Base-by-base conservation (phyloP, 2,888 invertebrate species). In the Dolomedes plantarius region DNA sequence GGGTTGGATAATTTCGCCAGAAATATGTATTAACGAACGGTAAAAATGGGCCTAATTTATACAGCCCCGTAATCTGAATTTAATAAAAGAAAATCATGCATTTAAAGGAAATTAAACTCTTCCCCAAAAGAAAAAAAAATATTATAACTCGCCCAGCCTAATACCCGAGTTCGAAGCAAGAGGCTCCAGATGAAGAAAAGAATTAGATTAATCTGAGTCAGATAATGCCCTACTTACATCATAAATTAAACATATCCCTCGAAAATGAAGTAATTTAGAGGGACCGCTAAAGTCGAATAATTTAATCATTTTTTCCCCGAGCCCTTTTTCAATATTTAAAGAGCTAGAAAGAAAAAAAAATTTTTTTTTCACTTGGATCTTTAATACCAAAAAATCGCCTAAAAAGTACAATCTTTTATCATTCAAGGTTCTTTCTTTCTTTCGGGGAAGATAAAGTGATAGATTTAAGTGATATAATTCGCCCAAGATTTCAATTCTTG, bases 391-490 rank as follows among this genome's bases (percentile, higher is more conserved):
- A 79, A 79, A 72, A 79, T 79, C 29, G 78, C 50, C 56, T 39
- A 78, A 79, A 74, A 50, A 23, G 46, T 65, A 11, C 73, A 32
- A 67, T 80, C 64, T 28, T 72, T 73, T 80, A 80, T 78, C 69
- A 71, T 71, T 56, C 5, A 23, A 5, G 23, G 3, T 23, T 56
- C 56, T 56, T 56, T 56, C 56, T 11, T 46, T 62, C 62, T 28
- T 62, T 62, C 62, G 27, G 11, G 11, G 41, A 41, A 36, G 27
- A 62, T 31, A 6, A 62, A 62, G 28, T 67, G 67, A 39, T 16
- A n/a, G 50, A 64, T 65, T 77, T 83, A 83, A 83, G 83, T 83
- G 83, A 83, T 83, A 83, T 83, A 83, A 83, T 83, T 83, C 72
- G 71, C 31, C 41, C 32, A 28, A 72, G 76, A 76, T 82, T 82